Evolutionary conservation across 2,113 vertebrate species (phyloP), one percentile per base, ranked within the genome.

Genomic region (Pionites leucogaster): DNA sequence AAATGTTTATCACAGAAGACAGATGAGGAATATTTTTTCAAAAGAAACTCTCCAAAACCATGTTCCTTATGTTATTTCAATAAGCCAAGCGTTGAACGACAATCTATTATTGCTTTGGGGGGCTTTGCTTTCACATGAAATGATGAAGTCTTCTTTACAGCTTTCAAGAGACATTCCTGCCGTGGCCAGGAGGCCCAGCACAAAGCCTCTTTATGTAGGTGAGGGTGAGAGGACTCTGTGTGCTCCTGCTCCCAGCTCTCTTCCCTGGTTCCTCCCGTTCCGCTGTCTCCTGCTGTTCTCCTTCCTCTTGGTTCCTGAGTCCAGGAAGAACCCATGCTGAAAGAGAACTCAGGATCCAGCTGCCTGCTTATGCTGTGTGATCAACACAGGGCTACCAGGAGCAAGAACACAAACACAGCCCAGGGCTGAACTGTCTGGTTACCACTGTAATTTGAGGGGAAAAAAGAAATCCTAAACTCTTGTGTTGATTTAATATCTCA

Each of bases 161-260:
- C 76, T 46, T 24, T 49, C 63, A 64, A 18, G 63, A 86, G 55
- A 17, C 57, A 14, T 27, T 46, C 59, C 64, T 63, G 55, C 41
- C 27, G 7, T 9, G 72, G n/a, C 44, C 9, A 4, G 19, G 81
- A 37, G 65, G 33, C 31, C 37, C 49, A 10, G 46, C 71, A 88
- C 92, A 67, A 74, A 90, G 92, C 6, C 59, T 37, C 71, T 71
- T 74, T 77, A 71, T 92, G 49, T 50, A 42, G 85, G 29, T 33
- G 77, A 44, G 75, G 65, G 41, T 12, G 5, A 23, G 44, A 47
- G 70, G 47, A 67, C 83, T 74, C 39, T 65, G 6, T 5, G 3
- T 12, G 55, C 72, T 33, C 41, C 68, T 11, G 60, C 76, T 80
- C 35, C 29, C 53, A 11, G 52, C 59, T 80, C 29, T 6, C 57